A percentile compares a stretch with the other conserved stretches of the same genome.
Evolutionary conservation across 2,888 invertebrate genomes (phyloP).

Genomic region (Horisme vitalbata): DNA sequence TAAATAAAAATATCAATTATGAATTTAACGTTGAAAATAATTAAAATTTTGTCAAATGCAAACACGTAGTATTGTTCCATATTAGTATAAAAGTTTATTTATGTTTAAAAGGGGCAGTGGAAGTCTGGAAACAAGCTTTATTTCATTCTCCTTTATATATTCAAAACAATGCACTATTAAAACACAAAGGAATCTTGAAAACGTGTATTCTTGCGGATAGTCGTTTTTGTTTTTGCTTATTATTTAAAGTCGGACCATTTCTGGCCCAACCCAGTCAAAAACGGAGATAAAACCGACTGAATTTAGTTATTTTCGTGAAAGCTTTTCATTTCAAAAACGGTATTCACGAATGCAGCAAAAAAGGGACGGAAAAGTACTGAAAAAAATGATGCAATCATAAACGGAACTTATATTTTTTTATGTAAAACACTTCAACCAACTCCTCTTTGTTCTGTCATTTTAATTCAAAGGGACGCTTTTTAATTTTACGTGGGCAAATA

Average conservation of each 20-base stretch:
- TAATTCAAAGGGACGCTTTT: conserved; percentile 20
- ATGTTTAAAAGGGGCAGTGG: too few relatives aligned
- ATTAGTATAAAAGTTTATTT: too few relatives aligned
- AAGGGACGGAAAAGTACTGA: not conserved
- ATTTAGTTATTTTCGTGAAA: not conserved
- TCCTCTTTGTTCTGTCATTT: conserved; percentile 17
- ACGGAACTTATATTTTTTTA: conserved; percentile 13
- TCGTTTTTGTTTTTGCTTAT: not conserved
- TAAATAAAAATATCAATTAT: too few relatives aligned
- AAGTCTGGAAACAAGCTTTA: not conserved
- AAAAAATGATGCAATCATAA: conserved; percentile 8
- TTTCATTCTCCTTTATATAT: too few relatives aligned
- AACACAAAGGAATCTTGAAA: not conserved
- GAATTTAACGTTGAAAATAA: too few relatives aligned
- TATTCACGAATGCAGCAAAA: not conserved
- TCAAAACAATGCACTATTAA: not conserved
- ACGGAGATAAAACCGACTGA: not conserved
- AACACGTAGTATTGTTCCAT: too few relatives aligned
- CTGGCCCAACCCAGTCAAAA: not conserved
- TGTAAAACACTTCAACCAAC: conserved; percentile 15
- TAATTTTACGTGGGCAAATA: conserved; percentile 28
- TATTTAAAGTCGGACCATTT: not conserved
- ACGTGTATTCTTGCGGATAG: too few relatives aligned
- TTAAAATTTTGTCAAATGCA: too few relatives aligned
- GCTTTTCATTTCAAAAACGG: too few relatives aligned